These are phyloP conservation scores for Parotia lawesii DNA, from an alignment of 2,113 vertebrate genomes.

Conservation along the genomic window DNA sequence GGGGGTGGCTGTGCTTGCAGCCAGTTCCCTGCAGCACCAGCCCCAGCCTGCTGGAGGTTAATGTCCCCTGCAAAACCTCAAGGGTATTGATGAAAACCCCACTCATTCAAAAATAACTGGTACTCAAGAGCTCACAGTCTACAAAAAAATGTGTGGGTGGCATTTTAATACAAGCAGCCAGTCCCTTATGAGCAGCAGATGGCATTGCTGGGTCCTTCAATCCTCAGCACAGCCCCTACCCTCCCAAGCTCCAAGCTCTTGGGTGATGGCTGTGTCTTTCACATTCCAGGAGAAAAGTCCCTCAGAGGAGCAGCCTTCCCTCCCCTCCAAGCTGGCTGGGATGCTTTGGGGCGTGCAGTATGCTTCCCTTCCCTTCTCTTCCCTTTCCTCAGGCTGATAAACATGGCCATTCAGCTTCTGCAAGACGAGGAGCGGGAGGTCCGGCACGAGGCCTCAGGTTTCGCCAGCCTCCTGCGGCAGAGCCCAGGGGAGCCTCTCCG, in stretches of 20 bases:
- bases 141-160: not conserved
- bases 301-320: not conserved
- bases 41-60: not conserved
- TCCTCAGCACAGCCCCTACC: accelerated
- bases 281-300: not conserved
- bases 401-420: conserved; percentile 75
- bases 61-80: not conserved
- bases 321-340: not conserved
- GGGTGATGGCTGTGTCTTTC: not conserved
- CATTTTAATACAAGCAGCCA: not conserved
- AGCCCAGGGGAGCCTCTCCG: not conserved
- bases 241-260: not conserved
- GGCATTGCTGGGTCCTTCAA: not conserved
- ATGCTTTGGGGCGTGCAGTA: accelerated
- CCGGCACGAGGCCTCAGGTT: conserved; percentile 70
- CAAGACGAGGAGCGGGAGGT: conserved; percentile 84
- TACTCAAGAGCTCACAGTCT: not conserved
- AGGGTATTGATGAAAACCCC: not conserved
- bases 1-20: not conserved
- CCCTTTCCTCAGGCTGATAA: conserved; percentile 71
- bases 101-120: not conserved
- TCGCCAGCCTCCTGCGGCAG: conserved; percentile 54
- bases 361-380: not conserved
- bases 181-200: not conserved
- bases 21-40: not conserved